Conservation (phyloP, 2,888 invertebrate species). For the Drosophila anomelani region DNA sequence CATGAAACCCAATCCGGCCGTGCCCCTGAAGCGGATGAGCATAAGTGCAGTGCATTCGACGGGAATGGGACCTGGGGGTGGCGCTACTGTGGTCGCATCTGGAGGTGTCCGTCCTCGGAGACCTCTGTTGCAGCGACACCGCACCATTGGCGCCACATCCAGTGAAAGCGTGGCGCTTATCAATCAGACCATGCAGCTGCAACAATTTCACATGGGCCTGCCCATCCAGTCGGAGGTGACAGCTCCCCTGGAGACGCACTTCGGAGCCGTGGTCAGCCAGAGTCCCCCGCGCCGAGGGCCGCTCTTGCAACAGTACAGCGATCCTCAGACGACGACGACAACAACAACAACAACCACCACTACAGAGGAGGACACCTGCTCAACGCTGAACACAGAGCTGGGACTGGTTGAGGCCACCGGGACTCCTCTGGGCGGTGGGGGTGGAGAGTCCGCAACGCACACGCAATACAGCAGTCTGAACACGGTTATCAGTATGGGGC, state of each 20-base stretch:
- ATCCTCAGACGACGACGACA: slow-evolving; percentile 82
- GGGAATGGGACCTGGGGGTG: slow-evolving; percentile 22
- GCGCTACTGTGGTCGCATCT: not conserved
- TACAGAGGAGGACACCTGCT: slow-evolving; percentile 83
- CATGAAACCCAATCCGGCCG: slow-evolving; percentile 22
- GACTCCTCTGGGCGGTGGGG: slow-evolving; percentile 17
- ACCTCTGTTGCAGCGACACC: slow-evolving; percentile 81
- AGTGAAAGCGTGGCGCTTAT: slow-evolving; percentile 76
- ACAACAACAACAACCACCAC: slow-evolving; percentile 79
- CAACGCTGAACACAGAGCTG: slow-evolving; percentile 83
- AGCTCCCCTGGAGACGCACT: slow-evolving; percentile 82
- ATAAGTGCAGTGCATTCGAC: slow-evolving; percentile 52
- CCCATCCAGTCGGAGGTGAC: slow-evolving; percentile 57
- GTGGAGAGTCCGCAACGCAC: slow-evolving; percentile 66
- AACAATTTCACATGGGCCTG: slow-evolving; percentile 65
- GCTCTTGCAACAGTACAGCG: slow-evolving; percentile 82
- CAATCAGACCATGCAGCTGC: slow-evolving; percentile 63
- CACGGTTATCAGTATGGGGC: slow-evolving; percentile 79
- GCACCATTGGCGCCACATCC: slow-evolving; percentile 80
- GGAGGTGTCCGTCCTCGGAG: slow-evolving; percentile 68
- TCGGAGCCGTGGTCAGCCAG: slow-evolving; percentile 76
- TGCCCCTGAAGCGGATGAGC: slow-evolving; percentile 72
- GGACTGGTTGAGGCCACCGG: slow-evolving; percentile 55
- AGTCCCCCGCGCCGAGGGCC: slow-evolving; percentile 80
- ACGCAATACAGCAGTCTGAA: slow-evolving; percentile 82